phyloP scores from a whole-genome alignment of 2,888 invertebrate species.

The Pherbina coryleti region DNA sequence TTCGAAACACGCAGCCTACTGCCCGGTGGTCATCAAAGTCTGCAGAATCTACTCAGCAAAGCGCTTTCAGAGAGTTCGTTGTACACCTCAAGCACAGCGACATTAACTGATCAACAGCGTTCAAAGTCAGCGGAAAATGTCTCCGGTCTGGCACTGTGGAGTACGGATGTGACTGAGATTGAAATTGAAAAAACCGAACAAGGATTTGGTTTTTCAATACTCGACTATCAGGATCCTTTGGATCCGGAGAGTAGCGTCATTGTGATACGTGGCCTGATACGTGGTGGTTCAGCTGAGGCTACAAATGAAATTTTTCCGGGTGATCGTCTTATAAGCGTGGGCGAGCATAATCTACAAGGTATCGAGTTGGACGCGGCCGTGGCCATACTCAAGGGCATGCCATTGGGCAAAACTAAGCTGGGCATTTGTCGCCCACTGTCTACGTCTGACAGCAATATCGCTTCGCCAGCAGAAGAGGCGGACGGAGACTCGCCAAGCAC shows the following conservation, averaged over 20 bases:
- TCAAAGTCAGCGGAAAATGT: slow-evolving; percentile 96
- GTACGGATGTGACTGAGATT: slow-evolving; percentile 91
- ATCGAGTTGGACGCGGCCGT: slow-evolving; percentile 95
- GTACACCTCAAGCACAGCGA: slow-evolving; percentile 87
- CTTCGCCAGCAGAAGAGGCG: slow-evolving; percentile 62
- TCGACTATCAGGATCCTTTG: slow-evolving; percentile 97
- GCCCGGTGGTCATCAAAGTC: slow-evolving; percentile 87
- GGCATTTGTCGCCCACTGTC: slow-evolving; percentile 87
- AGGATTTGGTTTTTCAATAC: slow-evolving; percentile 97
- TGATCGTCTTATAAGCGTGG: slow-evolving; percentile 92
- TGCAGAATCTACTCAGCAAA: slow-evolving; percentile 86
- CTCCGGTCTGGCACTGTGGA: slow-evolving; percentile 97
- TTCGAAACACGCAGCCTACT: slow-evolving; percentile 86
- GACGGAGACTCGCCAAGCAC: slow-evolving; percentile 64
- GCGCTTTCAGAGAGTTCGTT: slow-evolving; percentile 96
- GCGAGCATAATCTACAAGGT: slow-evolving; percentile 90
- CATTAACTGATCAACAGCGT: slow-evolving; percentile 80
- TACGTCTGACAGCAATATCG: slow-evolving; percentile 69
- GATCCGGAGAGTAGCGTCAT: slow-evolving; percentile 96
- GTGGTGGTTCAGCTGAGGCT: slow-evolving; percentile 96
- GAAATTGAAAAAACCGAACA: slow-evolving; percentile 93
- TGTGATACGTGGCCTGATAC: slow-evolving; percentile 96
- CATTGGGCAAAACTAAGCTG: slow-evolving; percentile 88
- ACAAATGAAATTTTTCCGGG: slow-evolving; percentile 96
- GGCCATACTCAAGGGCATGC: slow-evolving; percentile 93